phyloP scores from a whole-genome alignment of 2,113 vertebrate species.

The Cryptomyrus ogoouensis region DNA sequence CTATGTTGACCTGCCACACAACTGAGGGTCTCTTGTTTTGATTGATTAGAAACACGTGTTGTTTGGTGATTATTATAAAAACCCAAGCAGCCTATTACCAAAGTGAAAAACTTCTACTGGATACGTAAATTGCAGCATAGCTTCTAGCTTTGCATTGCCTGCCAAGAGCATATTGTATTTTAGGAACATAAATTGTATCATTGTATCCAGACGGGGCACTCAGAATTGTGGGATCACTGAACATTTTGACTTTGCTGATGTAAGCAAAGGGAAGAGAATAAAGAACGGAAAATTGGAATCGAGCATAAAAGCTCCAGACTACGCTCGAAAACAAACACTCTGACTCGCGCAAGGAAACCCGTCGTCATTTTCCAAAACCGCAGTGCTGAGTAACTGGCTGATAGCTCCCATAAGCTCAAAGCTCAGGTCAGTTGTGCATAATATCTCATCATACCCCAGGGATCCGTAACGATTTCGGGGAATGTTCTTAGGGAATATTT shows the following conservation, averaged over 20 bases:
- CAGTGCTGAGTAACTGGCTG: slow-evolving; percentile 20
- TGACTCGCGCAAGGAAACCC: background rate
- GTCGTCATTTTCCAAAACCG: slow-evolving; percentile 25
- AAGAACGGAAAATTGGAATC: slow-evolving; percentile 41
- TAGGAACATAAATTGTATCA: slow-evolving; percentile 48
- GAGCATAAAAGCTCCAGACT: slow-evolving; percentile 41
- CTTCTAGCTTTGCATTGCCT: background rate
- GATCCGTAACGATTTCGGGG: background rate
- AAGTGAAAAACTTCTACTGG: slow-evolving; percentile 49
- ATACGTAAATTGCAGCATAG: slow-evolving; percentile 28
- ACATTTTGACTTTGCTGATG: slow-evolving; percentile 46
- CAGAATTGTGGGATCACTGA: slow-evolving; percentile 27
- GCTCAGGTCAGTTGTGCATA: background rate
- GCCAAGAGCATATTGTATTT: slow-evolving; percentile 44
- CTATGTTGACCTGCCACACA: background rate
- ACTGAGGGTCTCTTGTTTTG: slow-evolving; percentile 10
- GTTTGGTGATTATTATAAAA: slow-evolving; percentile 34
- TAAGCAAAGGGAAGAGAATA: slow-evolving; percentile 35
- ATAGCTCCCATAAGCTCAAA: slow-evolving; percentile 4
- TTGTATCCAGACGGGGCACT: slow-evolving; percentile 26
- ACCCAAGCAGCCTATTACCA: slow-evolving; percentile 42
- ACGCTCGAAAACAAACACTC: slow-evolving; percentile 25
- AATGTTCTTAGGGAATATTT: background rate
- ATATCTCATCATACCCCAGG: background rate
- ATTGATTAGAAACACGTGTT: slow-evolving; percentile 7